Base-by-base conservation (phyloP, 2,888 invertebrate genomes). In the Brenthis hecate region DNA sequence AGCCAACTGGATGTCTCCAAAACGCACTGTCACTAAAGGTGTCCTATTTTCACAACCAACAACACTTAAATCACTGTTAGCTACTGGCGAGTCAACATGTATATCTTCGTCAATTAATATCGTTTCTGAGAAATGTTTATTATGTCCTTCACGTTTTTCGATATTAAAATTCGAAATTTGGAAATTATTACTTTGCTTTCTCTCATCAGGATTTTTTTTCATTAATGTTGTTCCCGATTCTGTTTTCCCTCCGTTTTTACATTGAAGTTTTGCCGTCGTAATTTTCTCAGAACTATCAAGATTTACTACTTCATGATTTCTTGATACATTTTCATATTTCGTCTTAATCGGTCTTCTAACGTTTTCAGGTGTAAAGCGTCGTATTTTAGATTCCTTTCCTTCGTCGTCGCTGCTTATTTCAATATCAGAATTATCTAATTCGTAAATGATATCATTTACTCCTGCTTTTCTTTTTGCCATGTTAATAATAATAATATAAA, bases 361-460 rank as follows among this genome's bases (percentile, higher is more conserved):
- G 32, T 68, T 76, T 70, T 77, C 74, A 19, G 66, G 63, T 66
- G 83, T 83, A 48, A 80, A 76, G 74, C 86, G 83, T 77, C 75
- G 81, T 70, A 85, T 84, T 87, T 89, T 89, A 64, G 87, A 77
- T 76, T 83, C 85, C 77, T 81, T 89, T 78, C 77, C 82, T 81
- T 92, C 92, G 72, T 92, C 92, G 36, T 90, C 92, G 75, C 91
- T 91, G 66, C 92, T 92, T 56, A 86, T 75, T 78, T 85, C 89
- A 72, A 91, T 81, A 78, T 93, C 93, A 72, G 92, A 92, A 76
- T 90, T 90, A 74, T 92, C 91, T 75, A 93, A 85, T 85, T 93
- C 93, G 80, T 88, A 93, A 80, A 93, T 92, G 13, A 92, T 92
- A 84, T 92, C 87, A 70, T 88, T 89, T 43, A 92, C 87, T 56